Evolutionary conservation across 2,113 vertebrate genomes (phyloP), one percentile per base, ranked within the genome.

Genomic region (Hemichromis elongatus): DNA sequence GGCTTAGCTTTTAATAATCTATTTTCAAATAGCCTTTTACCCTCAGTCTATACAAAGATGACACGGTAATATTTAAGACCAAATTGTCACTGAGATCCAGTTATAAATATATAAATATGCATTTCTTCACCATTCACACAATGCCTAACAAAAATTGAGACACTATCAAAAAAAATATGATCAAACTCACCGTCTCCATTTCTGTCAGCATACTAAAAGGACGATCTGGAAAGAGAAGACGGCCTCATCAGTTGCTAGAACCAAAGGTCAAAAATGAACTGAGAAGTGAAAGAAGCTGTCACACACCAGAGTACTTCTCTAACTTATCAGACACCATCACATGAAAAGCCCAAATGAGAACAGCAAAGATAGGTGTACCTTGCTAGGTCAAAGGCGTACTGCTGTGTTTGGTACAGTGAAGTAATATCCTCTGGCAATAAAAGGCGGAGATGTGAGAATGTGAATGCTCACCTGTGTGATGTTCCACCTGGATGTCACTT

Each of bases 181-280:
- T 77, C 7, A 57, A 11, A 94, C 95, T 95, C 59, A 96, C 96
- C 54, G 79, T 94, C 85, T 96, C 95, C 73, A 95, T 93, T 28
- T 90, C 90, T 56, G 94, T 89, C 93, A 96, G 57, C 93, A 94
- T 94, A 4, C 33, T 85, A 24, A 18, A 77, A 86, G 50, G 33
- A 73, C n/a, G 83, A 80, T 80, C 90, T 91, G 86, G 16, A 66
- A 88, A 78, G 56, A 88, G 10, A 87, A 56, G 92, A 84, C 1
- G 86, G 21, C 10, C 21, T 45, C 18, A 37, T 81, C 53, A 89
- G 73, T 79, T 21, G 63, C 24, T 21, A 75, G 33, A 78, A 79
- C 30, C 30, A 70, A 7, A 55, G 40, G 16, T 59, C 53, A 82
- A 28, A 59, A 30, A 30, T 30, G 19, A 86, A 89, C 6, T 50